These are phyloP conservation scores for Cephus pygmeus DNA, from an alignment of 2,888 invertebrate genomes.

Conservation along the genomic window DNA sequence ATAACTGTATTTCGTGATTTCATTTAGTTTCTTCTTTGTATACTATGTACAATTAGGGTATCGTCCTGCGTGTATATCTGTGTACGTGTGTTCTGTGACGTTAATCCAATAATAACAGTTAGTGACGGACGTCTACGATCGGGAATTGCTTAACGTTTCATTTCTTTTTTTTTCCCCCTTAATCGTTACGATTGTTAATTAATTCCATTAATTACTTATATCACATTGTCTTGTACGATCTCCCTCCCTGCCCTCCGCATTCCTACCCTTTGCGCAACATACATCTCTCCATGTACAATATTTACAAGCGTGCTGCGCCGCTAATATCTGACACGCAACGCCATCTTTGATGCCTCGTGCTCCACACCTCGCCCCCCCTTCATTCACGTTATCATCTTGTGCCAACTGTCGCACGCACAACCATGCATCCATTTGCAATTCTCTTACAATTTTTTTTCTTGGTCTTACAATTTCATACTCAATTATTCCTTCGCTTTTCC, in stretches of 20 bases:
- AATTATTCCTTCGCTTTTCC: neutral
- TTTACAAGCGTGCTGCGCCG: too few species aligned
- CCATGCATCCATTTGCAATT: neutral
- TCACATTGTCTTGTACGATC: slow-evolving; percentile 63
- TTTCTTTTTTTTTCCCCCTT: slow-evolving; percentile 42
- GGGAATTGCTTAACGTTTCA: slow-evolving; percentile 51
- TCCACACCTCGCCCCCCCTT: neutral
- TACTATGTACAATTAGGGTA: slow-evolving; percentile 59
- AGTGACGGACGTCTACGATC: slow-evolving; percentile 56
- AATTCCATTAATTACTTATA: slow-evolving; percentile 63
- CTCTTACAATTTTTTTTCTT: slow-evolving; percentile 7
- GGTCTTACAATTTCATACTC: too few species aligned
- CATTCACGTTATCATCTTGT: too few species aligned
- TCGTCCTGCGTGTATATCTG: slow-evolving; percentile 31
- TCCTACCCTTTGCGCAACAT: neutral
- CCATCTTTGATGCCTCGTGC: too few species aligned
- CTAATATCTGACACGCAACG: too few species aligned
- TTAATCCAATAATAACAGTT: slow-evolving; percentile 54
- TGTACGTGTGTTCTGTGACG: slow-evolving; percentile 41
- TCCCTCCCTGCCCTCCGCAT: slow-evolving; percentile 11
- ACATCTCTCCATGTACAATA: too few species aligned
- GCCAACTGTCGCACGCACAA: neutral
- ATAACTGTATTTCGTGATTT: slow-evolving; percentile 47
- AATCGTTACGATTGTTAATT: slow-evolving; percentile 59
- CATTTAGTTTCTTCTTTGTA: slow-evolving; percentile 43